Percentiles rank a stretch among this genome's conserved stretches.
Evolutionary conservation across 2,797 vertebrate species (phyloP).

Genomic region (Zenarchopterus dispar): DNA sequence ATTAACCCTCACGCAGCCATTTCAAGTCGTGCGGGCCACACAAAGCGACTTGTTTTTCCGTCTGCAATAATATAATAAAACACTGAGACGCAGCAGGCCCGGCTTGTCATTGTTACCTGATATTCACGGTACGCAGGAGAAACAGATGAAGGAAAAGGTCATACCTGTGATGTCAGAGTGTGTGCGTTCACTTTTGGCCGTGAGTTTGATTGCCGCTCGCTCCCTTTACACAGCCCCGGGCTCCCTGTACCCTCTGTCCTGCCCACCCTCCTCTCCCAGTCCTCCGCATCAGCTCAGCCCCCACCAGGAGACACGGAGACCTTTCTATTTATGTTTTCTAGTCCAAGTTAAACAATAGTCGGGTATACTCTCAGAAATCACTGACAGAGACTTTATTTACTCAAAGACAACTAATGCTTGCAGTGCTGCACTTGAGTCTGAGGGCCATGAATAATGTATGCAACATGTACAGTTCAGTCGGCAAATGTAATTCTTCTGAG

Average conservation of each 20-base stretch:
- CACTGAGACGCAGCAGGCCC: slow-evolving; percentile 37
- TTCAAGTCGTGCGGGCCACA: neutral
- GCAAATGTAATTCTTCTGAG: slow-evolving; percentile 18
- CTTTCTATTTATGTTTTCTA: slow-evolving; percentile 63
- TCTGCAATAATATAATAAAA: neutral
- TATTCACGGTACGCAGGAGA: slow-evolving; percentile 64
- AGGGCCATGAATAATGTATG: slow-evolving; percentile 33
- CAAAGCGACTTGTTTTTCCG: neutral
- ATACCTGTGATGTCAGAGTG: slow-evolving; percentile 61
- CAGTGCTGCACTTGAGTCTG: slow-evolving; percentile 9
- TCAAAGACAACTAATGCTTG: slow-evolving; percentile 22
- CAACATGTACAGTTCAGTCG: neutral
- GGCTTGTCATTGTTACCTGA: slow-evolving; percentile 70
- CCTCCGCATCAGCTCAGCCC: slow-evolving; percentile 47
- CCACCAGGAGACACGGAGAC: slow-evolving; percentile 46
- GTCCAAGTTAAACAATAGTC: slow-evolving; percentile 42
- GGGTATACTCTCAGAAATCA: slow-evolving; percentile 20
- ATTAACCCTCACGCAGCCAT: neutral
- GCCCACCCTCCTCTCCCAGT: slow-evolving; percentile 48
- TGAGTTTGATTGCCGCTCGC: slow-evolving; percentile 58
- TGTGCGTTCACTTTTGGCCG: slow-evolving; percentile 39
- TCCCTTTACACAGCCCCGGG: slow-evolving; percentile 40
- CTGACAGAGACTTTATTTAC: slow-evolving; percentile 14
- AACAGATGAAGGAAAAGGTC: slow-evolving; percentile 68
- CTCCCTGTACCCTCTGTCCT: slow-evolving; percentile 59